Conservation (phyloP, 92 coral and sea anemone genomes). For the Pocillopora meandrina region DNA sequence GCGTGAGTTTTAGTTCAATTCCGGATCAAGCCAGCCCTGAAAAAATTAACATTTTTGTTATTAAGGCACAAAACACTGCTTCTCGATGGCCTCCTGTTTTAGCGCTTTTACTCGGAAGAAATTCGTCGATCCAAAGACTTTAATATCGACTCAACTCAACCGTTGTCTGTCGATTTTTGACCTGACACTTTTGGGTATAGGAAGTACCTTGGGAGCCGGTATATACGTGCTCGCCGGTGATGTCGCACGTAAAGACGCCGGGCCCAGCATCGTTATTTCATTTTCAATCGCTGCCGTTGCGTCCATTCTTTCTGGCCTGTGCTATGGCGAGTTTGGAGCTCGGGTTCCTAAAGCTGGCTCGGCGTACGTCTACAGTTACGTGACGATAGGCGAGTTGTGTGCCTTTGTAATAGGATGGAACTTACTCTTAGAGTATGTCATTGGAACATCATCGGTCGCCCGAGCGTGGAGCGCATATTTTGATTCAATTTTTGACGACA, state of each 20-base stretch:
- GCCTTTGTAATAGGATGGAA: conserved; percentile 97
- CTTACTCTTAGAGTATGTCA: conserved; percentile 83
- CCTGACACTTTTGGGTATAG: conserved; percentile 81
- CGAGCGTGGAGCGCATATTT: conserved; percentile 90
- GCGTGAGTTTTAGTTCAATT: too few species aligned
- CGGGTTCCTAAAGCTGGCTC: conserved; percentile 97
- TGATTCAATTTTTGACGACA: conserved; percentile 71
- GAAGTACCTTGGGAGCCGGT: conserved; percentile 91
- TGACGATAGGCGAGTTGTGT: conserved; percentile 91
- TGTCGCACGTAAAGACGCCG: conserved; percentile 81
- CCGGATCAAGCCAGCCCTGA: too few species aligned
- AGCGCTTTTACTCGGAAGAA: conserved; percentile 52
- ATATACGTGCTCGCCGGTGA: conserved; percentile 83
- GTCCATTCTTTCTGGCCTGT: conserved; percentile 83
- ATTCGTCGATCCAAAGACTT: conserved; percentile 52
- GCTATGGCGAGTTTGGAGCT: conserved; percentile 98
- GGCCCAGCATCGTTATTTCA: conserved; percentile 83
- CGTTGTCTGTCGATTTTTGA: conserved; percentile 85
- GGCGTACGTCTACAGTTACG: conserved; percentile 93
- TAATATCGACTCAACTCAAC: conserved; percentile 66
- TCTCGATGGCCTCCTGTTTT: background rate
- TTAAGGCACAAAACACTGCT: background rate
- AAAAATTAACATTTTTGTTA: too few species aligned
- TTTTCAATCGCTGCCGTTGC: conserved; percentile 85
- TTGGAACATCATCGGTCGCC: conserved; percentile 88